phyloP scores from a whole-genome alignment of 1,140 invertebrate species.

The Papilio dardanus region DNA sequence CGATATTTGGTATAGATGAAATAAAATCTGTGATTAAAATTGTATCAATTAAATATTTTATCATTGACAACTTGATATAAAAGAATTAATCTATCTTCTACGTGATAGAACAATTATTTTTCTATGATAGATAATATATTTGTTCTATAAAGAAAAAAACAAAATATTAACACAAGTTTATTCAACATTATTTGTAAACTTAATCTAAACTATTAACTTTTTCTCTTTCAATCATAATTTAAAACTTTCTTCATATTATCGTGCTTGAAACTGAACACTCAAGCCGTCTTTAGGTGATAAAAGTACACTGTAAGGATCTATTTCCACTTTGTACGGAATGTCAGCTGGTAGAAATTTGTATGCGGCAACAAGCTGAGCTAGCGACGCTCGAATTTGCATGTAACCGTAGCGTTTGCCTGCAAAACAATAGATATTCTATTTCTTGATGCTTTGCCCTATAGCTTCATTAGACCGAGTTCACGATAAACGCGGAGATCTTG shows the following conservation, averaged over 20 bases:
- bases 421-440: slow-evolving; percentile 40
- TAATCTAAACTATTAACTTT: neutral
- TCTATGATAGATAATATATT: neutral
- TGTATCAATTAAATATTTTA: too few relatives aligned
- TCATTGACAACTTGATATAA: too few relatives aligned
- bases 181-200: slow-evolving; percentile 24
- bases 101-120: too few relatives aligned
- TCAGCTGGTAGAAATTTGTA: slow-evolving; percentile 53
- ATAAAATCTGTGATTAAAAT: neutral
- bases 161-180: neutral
- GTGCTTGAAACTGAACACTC: slow-evolving; percentile 56
- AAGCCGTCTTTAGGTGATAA: slow-evolving; percentile 52
- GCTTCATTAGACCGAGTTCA: too few relatives aligned
- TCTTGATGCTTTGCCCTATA: neutral
- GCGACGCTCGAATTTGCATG: slow-evolving; percentile 62
- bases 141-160: neutral
- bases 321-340: slow-evolving; percentile 46
- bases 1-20: neutral
- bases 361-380: slow-evolving; percentile 61
- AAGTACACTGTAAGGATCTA: slow-evolving; percentile 57
- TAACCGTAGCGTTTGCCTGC: slow-evolving; percentile 69
- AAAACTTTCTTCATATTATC: too few relatives aligned
- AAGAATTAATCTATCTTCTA: too few relatives aligned
- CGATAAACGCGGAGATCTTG: too few relatives aligned
- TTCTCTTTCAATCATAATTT: neutral